Evolutionary conservation across 2,888 invertebrate species (phyloP), one percentile per base, ranked within the genome.

Genomic region (Clistopyga incitator): DNA sequence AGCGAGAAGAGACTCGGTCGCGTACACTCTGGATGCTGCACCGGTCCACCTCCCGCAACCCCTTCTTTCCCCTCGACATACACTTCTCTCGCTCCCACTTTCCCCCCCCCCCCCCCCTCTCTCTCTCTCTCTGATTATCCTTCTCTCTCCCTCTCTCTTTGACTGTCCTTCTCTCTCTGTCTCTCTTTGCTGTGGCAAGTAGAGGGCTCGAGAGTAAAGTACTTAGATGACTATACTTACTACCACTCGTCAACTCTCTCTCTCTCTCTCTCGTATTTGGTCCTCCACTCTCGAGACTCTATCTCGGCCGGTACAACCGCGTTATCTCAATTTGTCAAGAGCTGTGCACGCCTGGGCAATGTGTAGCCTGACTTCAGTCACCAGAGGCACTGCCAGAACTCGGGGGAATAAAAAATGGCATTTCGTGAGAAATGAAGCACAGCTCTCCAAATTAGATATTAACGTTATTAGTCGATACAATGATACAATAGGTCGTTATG

Each of bases 261-360:
- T 15, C 52, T 77, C 50, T 77, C 71, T 47, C 75, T 38, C 76
- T 56, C 1, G 38, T 18, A 45, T 56, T 56, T n/a, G 11, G 23
- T 56, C 29, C 45, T 64, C 59, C 54, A 38, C 70, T 54, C 38
- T 54, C 54, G 54, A 70, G 70, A 47, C 59, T 61, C 82, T 59
- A 64, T 78, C 61, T 78, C 71, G 38, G 67, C 20, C 68, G 70
- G 78, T 75, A 79, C 78, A 78, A 82, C 75, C 71, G 82, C 78
- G 78, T 82, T 82, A 82, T 82, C 82, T 82, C 82, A 82, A 82
- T 82, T 82, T 82, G 78, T 82, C 82, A 78, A 82, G 82, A 82
- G 71, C 64, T 29, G 65, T 74, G 75, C 59, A 70, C 45, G 34
- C 81, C 54, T 52, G 68, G 61, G 61, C 61, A 74, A 74, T 74